Evolutionary conservation across 2,888 invertebrate species (phyloP), one percentile per base, ranked within the genome.

Genomic region (Cosmorhoe ocellata): DNA sequence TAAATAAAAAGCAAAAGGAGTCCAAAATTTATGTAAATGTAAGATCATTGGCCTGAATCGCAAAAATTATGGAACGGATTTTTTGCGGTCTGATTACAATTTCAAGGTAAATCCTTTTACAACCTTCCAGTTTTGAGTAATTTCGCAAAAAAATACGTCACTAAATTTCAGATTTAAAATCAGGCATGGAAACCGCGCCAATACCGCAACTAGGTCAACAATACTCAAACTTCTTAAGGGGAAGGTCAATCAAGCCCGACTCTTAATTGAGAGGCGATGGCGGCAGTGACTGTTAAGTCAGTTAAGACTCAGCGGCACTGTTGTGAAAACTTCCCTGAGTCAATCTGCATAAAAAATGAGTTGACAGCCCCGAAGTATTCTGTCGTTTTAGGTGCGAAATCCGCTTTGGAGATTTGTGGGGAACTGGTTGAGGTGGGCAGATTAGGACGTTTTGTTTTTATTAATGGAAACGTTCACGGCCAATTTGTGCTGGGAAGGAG

Each of bases 301-400:
- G 73, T 76, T 76, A 73, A 69, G 63, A 61, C 64, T 63, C 61
- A 51, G 56, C 52, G 64, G 60, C 53, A 61, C 56, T 59, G 58
- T 66, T 72, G 66, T 68, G 66, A 69, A 73, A 79, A 78, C 69
- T 77, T 79, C 59, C 49, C 55, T 51, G 67, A 73, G 71, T 75
- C 59, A 78, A 81, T 76, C 71, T 80, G 70, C 76, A 77, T 81
- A 76, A 79, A 80, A 78, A 76, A 80, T 74, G 52, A 77, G 74
- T 67, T 66, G 72, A 69, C 71, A 74, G 58, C 70, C 33, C 67
- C 67, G 44, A 55, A 65, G 60, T 50, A 57, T 56, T 48, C 36
- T 33, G 57, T 45, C 48, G 60, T 69, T 69, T 74, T 68, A 61
- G 69, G 60, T 62, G 61, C 55, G 58, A 67, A 76, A 79, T 71